A percentile compares a stretch with the other conserved stretches of the same genome.
Conservation (phyloP, 2,888 invertebrate species). For the Chirona hameri region DNA sequence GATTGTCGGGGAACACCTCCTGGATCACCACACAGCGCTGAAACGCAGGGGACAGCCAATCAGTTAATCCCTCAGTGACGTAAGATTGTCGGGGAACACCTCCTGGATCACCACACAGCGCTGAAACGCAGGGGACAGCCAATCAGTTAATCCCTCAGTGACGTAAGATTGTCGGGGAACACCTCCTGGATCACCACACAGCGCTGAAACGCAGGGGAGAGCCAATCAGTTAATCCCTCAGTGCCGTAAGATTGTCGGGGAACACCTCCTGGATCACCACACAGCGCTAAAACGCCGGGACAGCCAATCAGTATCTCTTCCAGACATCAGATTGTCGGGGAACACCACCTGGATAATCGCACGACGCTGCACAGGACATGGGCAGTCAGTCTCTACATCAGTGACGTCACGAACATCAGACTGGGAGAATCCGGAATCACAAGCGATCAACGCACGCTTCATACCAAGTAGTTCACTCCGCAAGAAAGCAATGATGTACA, state of each 20-base stretch:
- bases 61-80: too few relatives aligned
- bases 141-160: too few relatives aligned
- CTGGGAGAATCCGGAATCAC: too few relatives aligned
- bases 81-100: constrained; percentile 48
- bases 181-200: neutral
- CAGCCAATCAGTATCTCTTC: too few relatives aligned
- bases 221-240: neutral
- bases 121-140: neutral
- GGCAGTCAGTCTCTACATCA: neutral
- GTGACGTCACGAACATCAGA: too few relatives aligned
- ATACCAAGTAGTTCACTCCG: too few relatives aligned
- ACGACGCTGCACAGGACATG: neutral
- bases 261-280: constrained; percentile 51
- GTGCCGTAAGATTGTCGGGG: constrained; percentile 47
- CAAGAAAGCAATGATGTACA: too few relatives aligned
- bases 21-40: constrained; percentile 22
- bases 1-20: constrained; percentile 49
- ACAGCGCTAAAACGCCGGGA: constrained; percentile 45
- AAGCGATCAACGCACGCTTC: too few relatives aligned
- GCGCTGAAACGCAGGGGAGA: constrained; percentile 30
- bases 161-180: too few relatives aligned
- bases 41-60: constrained; percentile 25
- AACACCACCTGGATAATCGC: neutral
- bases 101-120: constrained; percentile 41
- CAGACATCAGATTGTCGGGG: too few relatives aligned